phyloP scores from a whole-genome alignment of 2,888 invertebrate species.

The Trissolcus japonicus region DNA sequence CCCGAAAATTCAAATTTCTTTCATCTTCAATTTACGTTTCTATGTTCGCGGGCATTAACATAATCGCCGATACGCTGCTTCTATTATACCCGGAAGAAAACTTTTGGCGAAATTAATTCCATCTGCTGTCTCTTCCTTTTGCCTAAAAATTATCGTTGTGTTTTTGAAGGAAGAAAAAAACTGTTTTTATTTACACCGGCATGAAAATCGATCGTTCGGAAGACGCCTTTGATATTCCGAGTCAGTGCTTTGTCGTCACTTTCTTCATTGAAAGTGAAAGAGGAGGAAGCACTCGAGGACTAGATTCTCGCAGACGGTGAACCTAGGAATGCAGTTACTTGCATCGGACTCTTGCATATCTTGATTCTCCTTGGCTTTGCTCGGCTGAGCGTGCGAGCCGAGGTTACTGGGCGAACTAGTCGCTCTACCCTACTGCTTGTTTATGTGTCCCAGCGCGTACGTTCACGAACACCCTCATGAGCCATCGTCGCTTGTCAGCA shows the following conservation, averaged over 20 bases:
- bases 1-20: constrained; percentile 35
- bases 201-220: neutral
- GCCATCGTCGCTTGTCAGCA: constrained; percentile 28
- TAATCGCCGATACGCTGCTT: constrained; percentile 42
- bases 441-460: constrained; percentile 54
- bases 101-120: constrained; percentile 45
- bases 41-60: constrained; percentile 28
- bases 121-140: constrained; percentile 28
- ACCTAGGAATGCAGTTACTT: constrained; percentile 64
- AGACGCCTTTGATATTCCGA: constrained; percentile 45
- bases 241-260: constrained; percentile 50
- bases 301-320: constrained; percentile 42
- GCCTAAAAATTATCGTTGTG: neutral
- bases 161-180: no score
- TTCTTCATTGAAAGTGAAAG: constrained; percentile 59
- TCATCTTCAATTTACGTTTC: constrained; percentile 44
- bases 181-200: no score
- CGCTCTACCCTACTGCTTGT: constrained; percentile 60
- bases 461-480: constrained; percentile 46
- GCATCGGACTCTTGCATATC: constrained; percentile 61
- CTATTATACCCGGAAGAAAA: constrained; percentile 32
- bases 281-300: constrained; percentile 40
- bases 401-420: constrained; percentile 72
- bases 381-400: constrained; percentile 55
- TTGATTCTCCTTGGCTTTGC: constrained; percentile 59